These are phyloP conservation scores for Ctenomys sociabilis DNA, from an alignment of 2,113 vertebrate species.

Conservation along the genomic window DNA sequence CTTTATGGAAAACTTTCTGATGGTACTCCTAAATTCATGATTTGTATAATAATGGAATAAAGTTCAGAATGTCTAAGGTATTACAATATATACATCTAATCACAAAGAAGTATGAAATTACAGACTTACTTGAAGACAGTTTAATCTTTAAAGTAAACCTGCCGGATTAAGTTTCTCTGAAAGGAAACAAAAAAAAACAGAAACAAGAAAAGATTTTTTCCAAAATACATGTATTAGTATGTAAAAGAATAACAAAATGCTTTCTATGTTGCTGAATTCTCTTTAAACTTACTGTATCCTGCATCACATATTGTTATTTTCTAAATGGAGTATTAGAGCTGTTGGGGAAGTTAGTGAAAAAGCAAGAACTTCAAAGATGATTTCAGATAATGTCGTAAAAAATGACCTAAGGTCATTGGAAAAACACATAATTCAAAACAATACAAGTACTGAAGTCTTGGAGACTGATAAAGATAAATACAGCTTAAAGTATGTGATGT, in stretches of 20 bases:
- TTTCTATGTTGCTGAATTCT: not conserved
- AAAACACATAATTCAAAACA: not conserved
- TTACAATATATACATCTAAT: not conserved
- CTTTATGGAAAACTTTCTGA: not conserved
- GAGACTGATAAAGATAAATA: not conserved
- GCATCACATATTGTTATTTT: not conserved
- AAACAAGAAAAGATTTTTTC: not conserved
- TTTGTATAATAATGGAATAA: not conserved
- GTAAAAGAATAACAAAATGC: not conserved
- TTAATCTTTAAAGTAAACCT: not conserved
- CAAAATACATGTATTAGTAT: not conserved
- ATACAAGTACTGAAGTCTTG: not conserved
- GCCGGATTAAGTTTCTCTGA: not conserved
- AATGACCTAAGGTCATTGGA: not conserved
- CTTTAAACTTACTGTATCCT: not conserved
- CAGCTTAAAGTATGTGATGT: not conserved
- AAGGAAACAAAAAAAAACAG: not conserved
- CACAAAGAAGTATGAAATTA: not conserved
- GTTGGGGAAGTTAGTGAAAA: not conserved
- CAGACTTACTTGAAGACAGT: not conserved
- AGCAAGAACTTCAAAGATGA: not conserved
- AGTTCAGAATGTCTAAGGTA: not conserved
- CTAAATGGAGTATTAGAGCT: not conserved
- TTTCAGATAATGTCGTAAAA: constrained; percentile 9
- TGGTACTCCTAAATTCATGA: not conserved